These are phyloP conservation scores for Microplitis manilae DNA, from an alignment of 2,888 invertebrate species.

Conservation along the genomic window DNA sequence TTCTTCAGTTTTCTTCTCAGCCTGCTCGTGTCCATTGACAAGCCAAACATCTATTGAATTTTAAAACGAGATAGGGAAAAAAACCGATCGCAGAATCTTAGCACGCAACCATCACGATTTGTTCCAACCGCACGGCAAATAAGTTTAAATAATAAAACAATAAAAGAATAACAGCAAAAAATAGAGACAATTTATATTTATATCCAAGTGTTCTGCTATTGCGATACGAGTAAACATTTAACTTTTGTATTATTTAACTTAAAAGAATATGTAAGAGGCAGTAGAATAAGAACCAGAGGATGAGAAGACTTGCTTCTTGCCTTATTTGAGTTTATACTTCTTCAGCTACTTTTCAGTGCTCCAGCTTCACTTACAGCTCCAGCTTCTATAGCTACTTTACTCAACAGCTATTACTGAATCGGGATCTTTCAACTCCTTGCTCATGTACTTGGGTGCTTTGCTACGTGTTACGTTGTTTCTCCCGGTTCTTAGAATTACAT, in stretches of 20 bases:
- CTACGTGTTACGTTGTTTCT: constrained; percentile 54
- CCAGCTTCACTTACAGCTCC: not conserved
- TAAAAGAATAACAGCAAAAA: not conserved
- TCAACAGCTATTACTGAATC: constrained; percentile 48
- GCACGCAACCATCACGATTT: no score
- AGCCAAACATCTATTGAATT: not conserved
- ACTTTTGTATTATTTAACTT: not conserved
- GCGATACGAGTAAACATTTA: not conserved
- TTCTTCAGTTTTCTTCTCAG: not conserved
- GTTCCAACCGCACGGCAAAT: no score
- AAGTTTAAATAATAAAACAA: no score
- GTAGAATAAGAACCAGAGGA: not conserved
- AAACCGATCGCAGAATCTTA: no score
- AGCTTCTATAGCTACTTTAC: not conserved
- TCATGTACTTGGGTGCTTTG: constrained; percentile 37
- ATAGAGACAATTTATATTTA: not conserved
- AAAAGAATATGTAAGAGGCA: not conserved
- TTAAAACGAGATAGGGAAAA: no score
- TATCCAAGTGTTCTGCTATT: not conserved
- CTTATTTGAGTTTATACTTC: constrained; percentile 15
- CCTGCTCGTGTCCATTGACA: not conserved
- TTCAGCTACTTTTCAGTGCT: not conserved
- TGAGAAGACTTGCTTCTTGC: constrained; percentile 33
- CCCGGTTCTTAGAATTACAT: constrained; percentile 58
- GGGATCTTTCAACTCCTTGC: constrained; percentile 49